A percentile compares a stretch with the other conserved stretches of the same genome.
Conservation (phyloP, 2,888 invertebrate genomes). For the Thalpophila matura region DNA sequence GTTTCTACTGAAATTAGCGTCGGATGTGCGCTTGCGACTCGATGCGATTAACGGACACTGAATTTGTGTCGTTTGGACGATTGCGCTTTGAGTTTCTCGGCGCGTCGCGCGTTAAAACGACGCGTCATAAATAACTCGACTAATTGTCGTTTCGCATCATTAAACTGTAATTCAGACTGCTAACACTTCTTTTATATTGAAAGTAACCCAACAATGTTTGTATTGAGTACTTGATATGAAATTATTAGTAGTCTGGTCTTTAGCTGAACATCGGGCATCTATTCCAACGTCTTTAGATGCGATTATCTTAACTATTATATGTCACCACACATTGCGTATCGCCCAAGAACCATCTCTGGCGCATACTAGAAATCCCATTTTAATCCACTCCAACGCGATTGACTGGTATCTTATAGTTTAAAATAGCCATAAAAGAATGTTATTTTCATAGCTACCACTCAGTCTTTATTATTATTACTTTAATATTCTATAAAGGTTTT, state of each 20-base stretch:
- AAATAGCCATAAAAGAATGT: conserved; percentile 59
- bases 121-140: conserved; percentile 61
- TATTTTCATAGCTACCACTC: conserved; percentile 52
- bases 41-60: conserved; percentile 69
- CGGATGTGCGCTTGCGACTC: conserved; percentile 61
- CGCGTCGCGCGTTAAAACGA: conserved; percentile 33
- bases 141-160: conserved; percentile 62
- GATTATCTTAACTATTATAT: not conserved
- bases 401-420: conserved; percentile 36
- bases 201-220: conserved; percentile 18
- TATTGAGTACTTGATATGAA: conserved; percentile 15
- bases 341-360: not conserved
- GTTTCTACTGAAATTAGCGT: conserved; percentile 76
- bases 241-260: conserved; percentile 5
- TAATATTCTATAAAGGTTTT: conserved; percentile 60
- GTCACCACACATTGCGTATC: not conserved
- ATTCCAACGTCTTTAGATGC: conserved; percentile 1
- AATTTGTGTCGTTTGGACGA: conserved; percentile 67
- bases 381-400: conserved; percentile 11
- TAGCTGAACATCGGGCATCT: not conserved
- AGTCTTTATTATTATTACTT: conserved; percentile 61
- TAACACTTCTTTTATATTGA: conserved; percentile 44
- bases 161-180: conserved; percentile 54
- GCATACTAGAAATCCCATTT: not conserved
- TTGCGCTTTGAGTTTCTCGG: conserved; percentile 62